phyloP scores from a whole-genome alignment of 2,888 invertebrate genomes.

The Galerucella nymphaeae region DNA sequence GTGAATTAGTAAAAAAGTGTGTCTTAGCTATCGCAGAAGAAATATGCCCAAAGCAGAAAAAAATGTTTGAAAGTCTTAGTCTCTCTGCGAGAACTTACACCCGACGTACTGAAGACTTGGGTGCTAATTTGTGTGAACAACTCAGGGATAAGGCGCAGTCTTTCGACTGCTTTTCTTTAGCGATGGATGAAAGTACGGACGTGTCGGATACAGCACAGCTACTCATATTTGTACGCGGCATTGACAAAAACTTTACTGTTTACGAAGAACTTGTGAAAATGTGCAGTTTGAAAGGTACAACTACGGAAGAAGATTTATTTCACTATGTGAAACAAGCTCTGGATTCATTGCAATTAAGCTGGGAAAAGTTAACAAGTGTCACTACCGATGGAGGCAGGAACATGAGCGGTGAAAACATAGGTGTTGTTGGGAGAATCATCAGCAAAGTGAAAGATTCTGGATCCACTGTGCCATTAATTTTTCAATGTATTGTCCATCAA shows the following conservation, averaged over 20 bases:
- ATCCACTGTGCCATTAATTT: background rate
- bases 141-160: constrained; percentile 6
- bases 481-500: background rate
- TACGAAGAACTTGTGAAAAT: background rate
- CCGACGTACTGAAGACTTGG: constrained; percentile 3
- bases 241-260: constrained; percentile 13
- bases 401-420: constrained; percentile 9
- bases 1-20: background rate
- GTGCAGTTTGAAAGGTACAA: constrained; percentile 9
- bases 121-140: constrained; percentile 12
- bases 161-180: background rate
- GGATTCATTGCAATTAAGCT: background rate
- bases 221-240: constrained; percentile 3
- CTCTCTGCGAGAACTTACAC: constrained; percentile 14
- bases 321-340: constrained; percentile 4
- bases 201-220: background rate
- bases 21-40: background rate
- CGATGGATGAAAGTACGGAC: background rate
- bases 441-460: background rate
- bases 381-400: constrained; percentile 8
- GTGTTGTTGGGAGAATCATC: background rate
- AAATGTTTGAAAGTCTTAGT: constrained; percentile 10
- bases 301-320: constrained; percentile 1
- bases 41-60: background rate
- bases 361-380: constrained; percentile 4